Percentiles rank a stretch among this genome's conserved stretches.
Evolutionary conservation across 2,888 invertebrate genomes (phyloP).

Genomic region (Polietes domitor): DNA sequence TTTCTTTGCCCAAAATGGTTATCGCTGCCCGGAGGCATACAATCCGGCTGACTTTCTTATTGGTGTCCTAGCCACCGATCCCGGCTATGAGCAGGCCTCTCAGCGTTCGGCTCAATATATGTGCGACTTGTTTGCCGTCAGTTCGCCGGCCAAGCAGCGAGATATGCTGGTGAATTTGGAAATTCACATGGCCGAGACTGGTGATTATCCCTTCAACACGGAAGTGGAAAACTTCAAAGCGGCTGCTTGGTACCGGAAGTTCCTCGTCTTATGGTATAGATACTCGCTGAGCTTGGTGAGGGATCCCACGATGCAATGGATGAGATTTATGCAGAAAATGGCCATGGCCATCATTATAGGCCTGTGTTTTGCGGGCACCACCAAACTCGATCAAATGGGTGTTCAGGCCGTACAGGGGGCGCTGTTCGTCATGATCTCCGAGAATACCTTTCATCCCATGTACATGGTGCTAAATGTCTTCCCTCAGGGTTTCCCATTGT

Average conservation of each 20-base stretch:
- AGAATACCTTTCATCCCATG: slow-evolving; percentile 95
- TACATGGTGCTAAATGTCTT: slow-evolving; percentile 93
- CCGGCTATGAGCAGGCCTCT: slow-evolving; percentile 88
- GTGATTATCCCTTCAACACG: slow-evolving; percentile 80
- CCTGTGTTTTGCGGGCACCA: slow-evolving; percentile 90
- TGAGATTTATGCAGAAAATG: slow-evolving; percentile 91
- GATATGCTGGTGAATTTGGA: slow-evolving; percentile 88
- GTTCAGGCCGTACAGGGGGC: slow-evolving; percentile 94
- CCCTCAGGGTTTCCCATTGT: slow-evolving; percentile 89
- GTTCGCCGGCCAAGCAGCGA: slow-evolving; percentile 88
- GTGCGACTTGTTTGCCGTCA: slow-evolving; percentile 90
- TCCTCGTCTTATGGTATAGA: slow-evolving; percentile 89
- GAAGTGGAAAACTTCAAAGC: slow-evolving; percentile 81
- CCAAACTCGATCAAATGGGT: slow-evolving; percentile 88
- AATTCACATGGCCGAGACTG: slow-evolving; percentile 84
- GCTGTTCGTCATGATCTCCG: slow-evolving; percentile 92
- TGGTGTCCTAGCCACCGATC: slow-evolving; percentile 89
- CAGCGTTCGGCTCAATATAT: slow-evolving; percentile 86
- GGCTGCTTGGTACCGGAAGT: slow-evolving; percentile 87
- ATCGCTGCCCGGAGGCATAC: slow-evolving; percentile 89
- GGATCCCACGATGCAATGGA: slow-evolving; percentile 90
- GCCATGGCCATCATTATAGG: slow-evolving; percentile 90
- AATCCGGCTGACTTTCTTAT: slow-evolving; percentile 96
- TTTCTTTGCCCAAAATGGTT: slow-evolving; percentile 89
- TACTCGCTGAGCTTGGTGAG: slow-evolving; percentile 87